Evolutionary conservation across 2,113 vertebrate species (phyloP), one percentile per base, ranked within the genome.

Genomic region (Gambusia holbrooki): DNA sequence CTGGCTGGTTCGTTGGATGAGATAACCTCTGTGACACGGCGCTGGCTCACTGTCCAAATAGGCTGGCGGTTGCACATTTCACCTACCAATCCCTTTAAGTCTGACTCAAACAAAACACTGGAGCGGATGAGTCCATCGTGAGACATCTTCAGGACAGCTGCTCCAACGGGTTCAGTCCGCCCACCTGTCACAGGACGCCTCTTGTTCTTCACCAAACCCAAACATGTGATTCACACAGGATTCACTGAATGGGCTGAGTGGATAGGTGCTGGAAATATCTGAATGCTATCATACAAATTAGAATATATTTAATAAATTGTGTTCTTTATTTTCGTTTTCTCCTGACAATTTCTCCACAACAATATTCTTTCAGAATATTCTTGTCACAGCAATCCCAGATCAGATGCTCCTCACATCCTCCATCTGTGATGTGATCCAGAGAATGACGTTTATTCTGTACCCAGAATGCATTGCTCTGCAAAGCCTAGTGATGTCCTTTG

Each of bases 81-180:
- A 82, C 80, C 88, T 84, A 82, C 87, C 82, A 76, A 87, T 64
- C 85, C 88, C 71, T 28, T 62, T 69, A 74, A 78, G 76, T 80
- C 73, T 88, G 87, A 89, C 71, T 92, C 86, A 90, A 85, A 37
- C 10, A 37, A 87, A 81, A n/a, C 77, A 76, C 54, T 71, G 84
- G 78, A 40, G 80, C 62, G 81, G 83, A 84, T 87, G 84, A 90
- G 84, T 84, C 83, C 75, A n/a, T 74, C 77, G 27, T 87, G 84
- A 92, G 77, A 81, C 82, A 86, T 87, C 84, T 83, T 69, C 76
- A 73, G 79, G 80, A 78, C 87, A 88, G 87, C 87, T 91, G 90
- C 83, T 83, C 70, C 35, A 42, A 73, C 84, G 66, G 74, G 83
- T 73, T 64, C 66, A 0, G 48, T 48, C 64, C 65, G 8, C 48